These are phyloP conservation scores for Dunckerocampus dactyliophorus DNA, from an alignment of 2,113 vertebrate genomes.

Conservation along the genomic window DNA sequence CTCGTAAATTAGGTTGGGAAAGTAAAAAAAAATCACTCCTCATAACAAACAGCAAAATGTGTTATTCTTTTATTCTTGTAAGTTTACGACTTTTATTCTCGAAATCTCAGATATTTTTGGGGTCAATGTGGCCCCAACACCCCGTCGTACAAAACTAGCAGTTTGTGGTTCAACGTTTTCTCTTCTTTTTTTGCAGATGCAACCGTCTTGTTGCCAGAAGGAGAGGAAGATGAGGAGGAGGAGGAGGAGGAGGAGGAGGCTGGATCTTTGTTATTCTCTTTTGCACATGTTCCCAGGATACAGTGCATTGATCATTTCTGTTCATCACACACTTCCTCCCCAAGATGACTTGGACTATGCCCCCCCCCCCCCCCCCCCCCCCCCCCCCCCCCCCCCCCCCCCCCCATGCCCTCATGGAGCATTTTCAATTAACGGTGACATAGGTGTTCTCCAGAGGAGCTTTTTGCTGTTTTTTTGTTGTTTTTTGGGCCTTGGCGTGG, in stretches of 20 bases:
- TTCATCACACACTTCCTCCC: conserved; percentile 65
- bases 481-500: conserved; percentile 16
- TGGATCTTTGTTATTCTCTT: conserved; percentile 73
- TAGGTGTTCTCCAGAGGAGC: conserved; percentile 48
- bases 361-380: neutral
- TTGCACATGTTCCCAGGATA: conserved; percentile 78
- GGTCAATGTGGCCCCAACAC: too few relatives aligned
- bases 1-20: too few relatives aligned
- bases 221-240: conserved; percentile 25
- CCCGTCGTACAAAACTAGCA: neutral
- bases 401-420: neutral
- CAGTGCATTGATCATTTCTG: conserved; percentile 76
- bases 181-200: conserved; percentile 56
- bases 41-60: too few relatives aligned
- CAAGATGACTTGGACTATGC: conserved; percentile 53
- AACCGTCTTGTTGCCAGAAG: conserved; percentile 57
- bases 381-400: too few relatives aligned
- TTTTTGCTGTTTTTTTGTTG: conserved; percentile 32
- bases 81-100: too few relatives aligned
- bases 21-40: too few relatives aligned
- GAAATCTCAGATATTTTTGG: too few relatives aligned
- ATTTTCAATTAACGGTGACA: conserved; percentile 52
- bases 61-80: too few relatives aligned
- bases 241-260: conserved; percentile 29
- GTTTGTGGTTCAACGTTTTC: neutral